Conservation (phyloP, 2,113 vertebrate species). For the Chinchilla lanigera region DNA sequence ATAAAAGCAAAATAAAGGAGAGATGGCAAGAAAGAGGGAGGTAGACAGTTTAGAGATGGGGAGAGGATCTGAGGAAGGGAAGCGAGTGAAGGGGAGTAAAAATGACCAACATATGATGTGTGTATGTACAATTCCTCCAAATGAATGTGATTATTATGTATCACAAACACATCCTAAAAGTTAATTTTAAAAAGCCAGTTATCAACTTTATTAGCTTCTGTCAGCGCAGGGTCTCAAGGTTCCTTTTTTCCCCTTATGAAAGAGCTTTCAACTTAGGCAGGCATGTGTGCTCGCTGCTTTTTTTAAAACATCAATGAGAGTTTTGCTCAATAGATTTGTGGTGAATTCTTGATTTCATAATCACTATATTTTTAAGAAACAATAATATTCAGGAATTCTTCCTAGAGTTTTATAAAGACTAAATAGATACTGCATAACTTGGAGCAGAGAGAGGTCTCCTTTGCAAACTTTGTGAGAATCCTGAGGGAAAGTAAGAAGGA, state of each 20-base stretch:
- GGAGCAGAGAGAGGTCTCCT: not conserved
- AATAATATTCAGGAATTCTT: not conserved
- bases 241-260: not conserved
- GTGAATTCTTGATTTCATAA: slow-evolving; percentile 3
- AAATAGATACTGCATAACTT: not conserved
- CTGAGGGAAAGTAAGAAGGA: not conserved
- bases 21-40: not conserved
- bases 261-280: not conserved
- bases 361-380: not conserved
- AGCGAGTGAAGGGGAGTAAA: not conserved
- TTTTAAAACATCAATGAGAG: not conserved
- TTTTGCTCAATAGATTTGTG: not conserved
- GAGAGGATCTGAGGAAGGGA: not conserved
- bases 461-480: not conserved
- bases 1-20: not conserved
- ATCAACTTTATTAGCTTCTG: not conserved
- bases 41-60: not conserved
- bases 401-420: slow-evolving; percentile 5
- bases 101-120: not conserved
- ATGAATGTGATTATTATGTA: not conserved
- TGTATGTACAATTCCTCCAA: not conserved
- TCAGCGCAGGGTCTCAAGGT: not conserved
- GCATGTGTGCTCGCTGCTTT: not conserved
- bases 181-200: not conserved
- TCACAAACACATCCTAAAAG: not conserved